Evolutionary conservation across 1,140 invertebrate genomes (phyloP), one percentile per base, ranked within the genome.

Genomic region (Antheraea mylitta): DNA sequence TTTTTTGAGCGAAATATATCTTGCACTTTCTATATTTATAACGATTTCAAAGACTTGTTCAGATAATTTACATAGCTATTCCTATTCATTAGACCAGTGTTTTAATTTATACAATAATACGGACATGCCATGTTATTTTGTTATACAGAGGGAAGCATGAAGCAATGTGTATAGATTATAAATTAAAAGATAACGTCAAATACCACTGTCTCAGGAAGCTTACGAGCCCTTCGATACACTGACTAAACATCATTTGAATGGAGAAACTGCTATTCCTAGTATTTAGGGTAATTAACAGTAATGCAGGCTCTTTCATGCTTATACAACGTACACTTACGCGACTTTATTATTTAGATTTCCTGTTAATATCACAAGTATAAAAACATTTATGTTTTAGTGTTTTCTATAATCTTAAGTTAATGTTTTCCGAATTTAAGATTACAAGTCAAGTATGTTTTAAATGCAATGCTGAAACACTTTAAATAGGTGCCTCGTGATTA

Each of bases 171-270:
- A 83, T 84, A 84, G 83, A 87, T 86, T 30, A 85, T 82, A 86
- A 87, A 83, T 85, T 83, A 83, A 85, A 75, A 85, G 86, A 87
- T 88, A 88, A 86, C 80, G 76, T 78, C 78, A 72, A 83, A 86
- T 86, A 77, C 67, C 82, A 80, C 80, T 79, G 82, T 75, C 83
- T 80, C 80, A 88, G 85, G 83, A 88, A 89, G 82, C 81, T 13
- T 53, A 81, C 80, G 81, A 80, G 61, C 59, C 66, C 73, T 74
- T 77, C 76, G 76, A 80, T 76, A 70, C 72, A 78, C 74, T 70
- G 72, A 38, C 59, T 59, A 53, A 67, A 45, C 67, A 53, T 13
- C 16, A 53, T 53, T 53, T 53, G 45, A 53, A 53, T n/a, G 45
- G 7, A 53, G 45, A 53, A 53, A 53, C 11, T 53, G 45, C 16